A percentile compares a stretch with the other conserved stretches of the same genome.
Evolutionary conservation across 1,140 invertebrate species (phyloP).

Genomic region (Drosophila virilis): DNA sequence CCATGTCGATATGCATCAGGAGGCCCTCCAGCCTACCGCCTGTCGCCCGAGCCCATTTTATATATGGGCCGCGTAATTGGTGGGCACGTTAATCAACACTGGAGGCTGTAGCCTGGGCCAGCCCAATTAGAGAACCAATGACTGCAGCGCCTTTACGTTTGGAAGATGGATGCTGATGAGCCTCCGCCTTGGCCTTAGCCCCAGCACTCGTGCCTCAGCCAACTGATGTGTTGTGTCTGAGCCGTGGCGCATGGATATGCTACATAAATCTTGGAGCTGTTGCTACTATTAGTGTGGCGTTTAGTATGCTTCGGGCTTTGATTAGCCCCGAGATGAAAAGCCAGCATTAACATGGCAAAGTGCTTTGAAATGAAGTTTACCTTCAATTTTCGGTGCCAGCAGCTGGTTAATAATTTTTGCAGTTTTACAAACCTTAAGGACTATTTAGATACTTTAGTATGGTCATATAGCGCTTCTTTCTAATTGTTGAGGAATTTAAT

Average conservation of each 20-base stretch:
- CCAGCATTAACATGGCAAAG: constrained; percentile 55
- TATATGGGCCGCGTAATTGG: constrained; percentile 80
- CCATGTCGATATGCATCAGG: constrained; percentile 69
- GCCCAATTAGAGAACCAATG: constrained; percentile 73
- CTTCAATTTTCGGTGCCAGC: constrained; percentile 1
- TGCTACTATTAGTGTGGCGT: constrained; percentile 68
- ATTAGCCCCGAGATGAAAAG: constrained; percentile 55
- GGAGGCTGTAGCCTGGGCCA: constrained; percentile 39
- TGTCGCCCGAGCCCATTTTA: constrained; percentile 36
- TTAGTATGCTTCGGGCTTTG: constrained; percentile 66
- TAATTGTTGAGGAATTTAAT: no score
- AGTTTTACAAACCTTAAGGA: neutral
- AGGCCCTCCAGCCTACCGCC: neutral
- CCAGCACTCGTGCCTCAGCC: neutral
- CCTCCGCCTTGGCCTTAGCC: constrained; percentile 25
- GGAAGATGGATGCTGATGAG: constrained; percentile 79
- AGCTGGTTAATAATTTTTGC: neutral
- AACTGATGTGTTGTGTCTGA: constrained; percentile 34
- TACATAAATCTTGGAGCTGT: constrained; percentile 68
- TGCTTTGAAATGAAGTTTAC: constrained; percentile 13
- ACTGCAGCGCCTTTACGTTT: constrained; percentile 65
- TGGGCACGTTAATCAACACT: constrained; percentile 79
- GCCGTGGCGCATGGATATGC: constrained; percentile 15
- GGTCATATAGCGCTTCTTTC: no score
- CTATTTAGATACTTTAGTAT: no score